Conservation (phyloP, 2,113 vertebrate species). For the Sardina pilchardus region DNA sequence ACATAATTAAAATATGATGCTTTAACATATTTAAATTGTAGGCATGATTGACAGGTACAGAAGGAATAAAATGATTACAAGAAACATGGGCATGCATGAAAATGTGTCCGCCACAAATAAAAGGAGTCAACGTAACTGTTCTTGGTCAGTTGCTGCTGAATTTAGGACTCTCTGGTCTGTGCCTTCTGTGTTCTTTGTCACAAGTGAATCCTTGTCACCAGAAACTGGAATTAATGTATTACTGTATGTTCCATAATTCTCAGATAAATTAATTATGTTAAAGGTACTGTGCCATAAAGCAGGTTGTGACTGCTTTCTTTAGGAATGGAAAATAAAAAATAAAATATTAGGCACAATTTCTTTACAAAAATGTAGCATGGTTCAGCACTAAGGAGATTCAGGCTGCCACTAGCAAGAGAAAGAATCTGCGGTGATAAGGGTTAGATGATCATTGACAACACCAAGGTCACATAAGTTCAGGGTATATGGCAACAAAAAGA, state of each 20-base stretch:
- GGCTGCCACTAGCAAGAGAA: not conserved
- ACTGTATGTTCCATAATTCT: not conserved
- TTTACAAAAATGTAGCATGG: not conserved
- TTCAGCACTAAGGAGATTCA: not conserved
- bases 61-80: constrained; percentile 44
- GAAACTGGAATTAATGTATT: constrained; percentile 24
- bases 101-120: constrained; percentile 24
- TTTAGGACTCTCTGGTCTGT: constrained; percentile 32
- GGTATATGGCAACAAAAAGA: not conserved
- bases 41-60: constrained; percentile 55
- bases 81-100: constrained; percentile 45
- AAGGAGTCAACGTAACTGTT: constrained; percentile 45
- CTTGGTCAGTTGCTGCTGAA: constrained; percentile 47
- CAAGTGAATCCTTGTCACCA: constrained; percentile 38
- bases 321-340: not conserved
- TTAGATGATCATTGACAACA: not conserved
- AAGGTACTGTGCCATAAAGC: not conserved
- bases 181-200: constrained; percentile 33
- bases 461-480: not conserved
- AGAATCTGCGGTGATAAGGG: not conserved
- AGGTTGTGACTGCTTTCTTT: not conserved
- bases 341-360: constrained; percentile 7
- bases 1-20: constrained; percentile 60
- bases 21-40: constrained; percentile 39
- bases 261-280: not conserved